Evolutionary conservation across 2,797 vertebrate species (phyloP), one percentile per base, ranked within the genome.

Genomic region (Oryzias dopingdopingensis): DNA sequence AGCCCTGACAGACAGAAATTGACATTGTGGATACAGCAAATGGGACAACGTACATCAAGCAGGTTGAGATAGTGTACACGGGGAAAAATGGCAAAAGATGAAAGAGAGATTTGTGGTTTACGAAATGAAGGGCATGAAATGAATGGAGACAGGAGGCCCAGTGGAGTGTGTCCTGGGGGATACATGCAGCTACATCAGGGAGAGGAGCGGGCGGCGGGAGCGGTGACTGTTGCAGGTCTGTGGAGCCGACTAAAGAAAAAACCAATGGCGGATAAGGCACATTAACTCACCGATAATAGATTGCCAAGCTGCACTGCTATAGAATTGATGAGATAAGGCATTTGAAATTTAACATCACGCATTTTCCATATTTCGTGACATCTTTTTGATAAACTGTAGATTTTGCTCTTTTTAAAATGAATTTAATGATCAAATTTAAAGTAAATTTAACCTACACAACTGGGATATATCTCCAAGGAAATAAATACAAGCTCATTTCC

Each of bases 41-140:
- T 65, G 62, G 65, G 67, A 67, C 59, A 46, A 69, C 45, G 56
- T 50, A 70, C 68, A 72, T 70, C 63, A 74, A 74, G 70, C 73
- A 72, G 57, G 79, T 72, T 53, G 51, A 78, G 70, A 78, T 50
- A 74, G 70, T 59, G 72, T 69, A 78, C 74, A 80, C 63, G 70
- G 52, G 62, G 60, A 69, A 67, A 64, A 67, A 67, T 64, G 71
- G 82, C 49, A 22, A 74, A 81, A 56, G 79, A 73, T 69, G 72
- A 82, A 70, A 70, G 68, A 44, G 68, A 82, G 78, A 77, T 82
- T 84, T 80, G 77, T 75, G 81, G 71, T 68, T 62, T n/a, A 57
- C 14, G 29, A 75, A 87, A 79, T 85, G 87, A 86, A 82, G 82
- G 80, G 84, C 85, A 88, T 89, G 89, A 89, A 89, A 91, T 88